phyloP scores from a whole-genome alignment of 2,113 vertebrate genomes.

The Dissostichus mawsoni region DNA sequence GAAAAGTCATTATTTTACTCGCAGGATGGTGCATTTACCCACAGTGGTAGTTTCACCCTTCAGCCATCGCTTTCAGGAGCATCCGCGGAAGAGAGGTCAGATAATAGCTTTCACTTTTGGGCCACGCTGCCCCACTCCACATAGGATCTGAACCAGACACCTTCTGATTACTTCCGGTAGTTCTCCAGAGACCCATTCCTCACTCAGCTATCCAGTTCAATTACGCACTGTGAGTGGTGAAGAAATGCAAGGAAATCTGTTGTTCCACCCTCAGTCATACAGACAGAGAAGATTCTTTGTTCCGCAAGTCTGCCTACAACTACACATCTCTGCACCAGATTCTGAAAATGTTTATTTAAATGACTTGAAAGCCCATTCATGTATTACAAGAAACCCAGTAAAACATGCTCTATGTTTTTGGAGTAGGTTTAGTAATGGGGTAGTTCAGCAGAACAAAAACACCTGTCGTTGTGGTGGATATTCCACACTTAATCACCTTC shows the following conservation, averaged over 20 bases:
- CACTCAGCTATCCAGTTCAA: constrained; percentile 52
- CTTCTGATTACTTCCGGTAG: constrained; percentile 54
- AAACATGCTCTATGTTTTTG: background rate
- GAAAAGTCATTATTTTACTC: constrained; percentile 50
- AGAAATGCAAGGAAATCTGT: constrained; percentile 33
- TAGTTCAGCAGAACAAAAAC: no score
- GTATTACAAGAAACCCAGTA: background rate
- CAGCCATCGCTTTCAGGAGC: constrained; percentile 40
- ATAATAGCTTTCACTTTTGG: constrained; percentile 56
- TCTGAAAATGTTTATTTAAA: background rate
- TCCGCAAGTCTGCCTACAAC: constrained; percentile 10
- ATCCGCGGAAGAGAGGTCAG: constrained; percentile 34
- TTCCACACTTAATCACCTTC: no score
- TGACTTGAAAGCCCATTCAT: background rate
- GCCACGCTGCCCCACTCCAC: constrained; percentile 44
- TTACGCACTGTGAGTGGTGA: constrained; percentile 37
- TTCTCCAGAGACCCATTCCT: constrained; percentile 51
- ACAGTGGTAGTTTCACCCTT: constrained; percentile 25
- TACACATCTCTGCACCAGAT: background rate
- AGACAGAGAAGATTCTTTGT: constrained; percentile 18
- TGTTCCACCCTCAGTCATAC: constrained; percentile 45
- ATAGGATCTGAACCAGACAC: constrained; percentile 57
- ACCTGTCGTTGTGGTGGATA: no score
- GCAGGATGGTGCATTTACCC: constrained; percentile 42
- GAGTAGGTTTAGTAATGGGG: background rate